phyloP scores from a whole-genome alignment of 2,113 vertebrate genomes.

The Glaucomys volans region DNA sequence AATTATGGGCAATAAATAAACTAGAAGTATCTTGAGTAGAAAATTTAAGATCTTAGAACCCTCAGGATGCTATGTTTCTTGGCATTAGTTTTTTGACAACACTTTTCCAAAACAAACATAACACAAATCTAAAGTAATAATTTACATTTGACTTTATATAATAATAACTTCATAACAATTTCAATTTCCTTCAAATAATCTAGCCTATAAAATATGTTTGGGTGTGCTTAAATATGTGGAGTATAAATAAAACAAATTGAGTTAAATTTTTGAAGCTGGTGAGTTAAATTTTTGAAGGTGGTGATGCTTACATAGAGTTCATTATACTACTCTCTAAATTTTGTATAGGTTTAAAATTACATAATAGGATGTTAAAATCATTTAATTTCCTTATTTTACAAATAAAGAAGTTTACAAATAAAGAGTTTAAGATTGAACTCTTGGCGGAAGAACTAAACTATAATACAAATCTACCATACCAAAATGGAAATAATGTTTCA shows the following conservation, averaged over 20 bases:
- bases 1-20: not conserved
- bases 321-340: not conserved
- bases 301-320: not conserved
- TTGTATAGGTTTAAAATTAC: not conserved
- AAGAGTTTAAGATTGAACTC: conserved; percentile 33
- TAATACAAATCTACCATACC: not conserved
- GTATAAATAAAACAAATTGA: not conserved
- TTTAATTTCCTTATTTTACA: not conserved
- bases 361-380: conserved; percentile 15
- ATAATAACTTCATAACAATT: not conserved
- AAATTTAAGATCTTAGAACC: conserved; percentile 18
- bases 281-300: not conserved
- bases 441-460: not conserved
- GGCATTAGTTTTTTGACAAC: not conserved
- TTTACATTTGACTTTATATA: not conserved
- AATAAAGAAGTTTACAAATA: conserved; percentile 13
- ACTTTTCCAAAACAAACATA: conserved; percentile 26
- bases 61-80: not conserved
- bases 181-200: conserved; percentile 25
- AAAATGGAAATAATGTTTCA: not conserved
- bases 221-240: not conserved
- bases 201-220: conserved; percentile 1
- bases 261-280: too few species aligned
- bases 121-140: not conserved
- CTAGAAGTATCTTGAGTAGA: not conserved